phyloP scores from a whole-genome alignment of 2,797 vertebrate species.

The Adrianichthys oophorus region DNA sequence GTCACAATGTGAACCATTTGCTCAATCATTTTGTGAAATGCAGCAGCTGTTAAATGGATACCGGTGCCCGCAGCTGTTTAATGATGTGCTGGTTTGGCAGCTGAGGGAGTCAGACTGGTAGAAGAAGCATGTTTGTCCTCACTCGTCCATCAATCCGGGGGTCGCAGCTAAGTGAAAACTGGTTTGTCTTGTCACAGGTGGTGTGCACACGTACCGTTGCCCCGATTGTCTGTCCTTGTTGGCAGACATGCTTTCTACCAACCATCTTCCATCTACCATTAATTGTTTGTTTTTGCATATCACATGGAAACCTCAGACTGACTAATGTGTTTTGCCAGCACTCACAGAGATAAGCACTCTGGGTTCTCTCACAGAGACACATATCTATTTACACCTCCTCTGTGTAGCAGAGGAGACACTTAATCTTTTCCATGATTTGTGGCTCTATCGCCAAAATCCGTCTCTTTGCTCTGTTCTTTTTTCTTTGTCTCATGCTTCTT shows the following conservation, averaged over 20 bases:
- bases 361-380: constrained; percentile 66
- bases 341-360: constrained; percentile 59
- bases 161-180: constrained; percentile 24
- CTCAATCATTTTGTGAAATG: constrained; percentile 45
- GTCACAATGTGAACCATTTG: constrained; percentile 34
- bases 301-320: constrained; percentile 50
- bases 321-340: constrained; percentile 72
- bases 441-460: constrained; percentile 50
- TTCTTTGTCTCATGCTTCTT: constrained; percentile 26
- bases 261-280: constrained; percentile 14
- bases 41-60: constrained; percentile 58
- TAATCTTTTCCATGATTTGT: constrained; percentile 67
- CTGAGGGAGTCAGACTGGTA: constrained; percentile 29
- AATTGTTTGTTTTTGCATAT: constrained; percentile 43
- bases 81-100: constrained; percentile 49
- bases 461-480: constrained; percentile 23
- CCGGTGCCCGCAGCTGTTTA: constrained; percentile 53
- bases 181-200: constrained; percentile 20
- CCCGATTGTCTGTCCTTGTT: not conserved
- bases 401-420: constrained; percentile 41
- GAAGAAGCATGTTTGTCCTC: constrained; percentile 30
- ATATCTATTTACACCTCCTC: constrained; percentile 72
- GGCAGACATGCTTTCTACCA: not conserved
- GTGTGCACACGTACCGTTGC: constrained; percentile 3
- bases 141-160: constrained; percentile 18